Evolutionary conservation across 92 coral and sea anemone genomes (phyloP).

Genomic region (Epizoanthus ramosus): DNA sequence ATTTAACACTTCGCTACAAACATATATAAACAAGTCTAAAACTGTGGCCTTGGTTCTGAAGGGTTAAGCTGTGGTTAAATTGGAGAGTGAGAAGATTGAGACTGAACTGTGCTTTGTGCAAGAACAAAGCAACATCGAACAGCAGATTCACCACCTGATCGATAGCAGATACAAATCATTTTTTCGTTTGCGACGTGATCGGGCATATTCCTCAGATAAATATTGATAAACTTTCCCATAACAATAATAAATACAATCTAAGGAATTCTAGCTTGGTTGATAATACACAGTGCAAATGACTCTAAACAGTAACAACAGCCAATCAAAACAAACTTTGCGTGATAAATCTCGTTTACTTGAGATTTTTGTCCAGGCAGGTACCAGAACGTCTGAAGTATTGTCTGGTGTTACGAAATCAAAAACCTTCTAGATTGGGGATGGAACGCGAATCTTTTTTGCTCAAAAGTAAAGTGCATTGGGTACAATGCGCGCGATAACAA

Average conservation of each 20-base stretch:
- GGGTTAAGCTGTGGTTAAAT: no score
- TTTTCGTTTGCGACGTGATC: no score
- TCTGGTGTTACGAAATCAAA: not conserved
- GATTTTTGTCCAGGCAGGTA: not conserved
- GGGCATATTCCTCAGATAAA: not conserved
- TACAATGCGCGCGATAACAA: not conserved
- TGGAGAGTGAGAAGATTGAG: no score
- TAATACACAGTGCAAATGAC: not conserved
- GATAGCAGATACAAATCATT: no score
- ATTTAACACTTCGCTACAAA: no score
- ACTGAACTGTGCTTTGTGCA: no score
- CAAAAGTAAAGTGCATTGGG: not conserved
- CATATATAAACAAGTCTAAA: no score
- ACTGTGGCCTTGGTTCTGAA: no score
- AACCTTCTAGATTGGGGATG: not conserved
- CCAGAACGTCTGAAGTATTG: not conserved
- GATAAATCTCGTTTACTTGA: not conserved
- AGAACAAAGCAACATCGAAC: no score
- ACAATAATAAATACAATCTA: slow-evolving; percentile 18
- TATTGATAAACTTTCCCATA: not conserved
- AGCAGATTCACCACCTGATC: no score
- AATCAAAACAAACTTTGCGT: slow-evolving; percentile 1
- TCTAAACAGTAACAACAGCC: not conserved
- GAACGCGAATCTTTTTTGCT: not conserved
- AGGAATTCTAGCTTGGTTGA: slow-evolving; percentile 16